Base-by-base conservation (phyloP, 1,140 invertebrate species). In the Eriosoma lanigerum region DNA sequence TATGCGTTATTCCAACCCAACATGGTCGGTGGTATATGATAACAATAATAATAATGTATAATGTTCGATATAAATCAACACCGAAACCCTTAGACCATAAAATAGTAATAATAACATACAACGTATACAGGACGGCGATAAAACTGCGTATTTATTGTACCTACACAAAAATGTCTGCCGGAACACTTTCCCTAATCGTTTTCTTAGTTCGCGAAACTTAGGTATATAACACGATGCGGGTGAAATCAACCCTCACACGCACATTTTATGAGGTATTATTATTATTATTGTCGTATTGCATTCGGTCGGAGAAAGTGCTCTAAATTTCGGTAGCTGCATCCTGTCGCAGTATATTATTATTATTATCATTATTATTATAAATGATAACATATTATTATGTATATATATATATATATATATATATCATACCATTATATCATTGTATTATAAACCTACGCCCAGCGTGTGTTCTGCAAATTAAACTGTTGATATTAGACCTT, bases 401-500 rank as follows among this genome's bases (percentile, higher is more conserved):
- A 3, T 29, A 17, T 32, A 62, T 10, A 62, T n/a, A n/a, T n/a
- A n/a, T n/a, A n/a, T n/a, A n/a, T n/a, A n/a, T n/a, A n/a, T n/a
- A n/a, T n/a, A n/a, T n/a, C n/a, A n/a, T n/a, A 38, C 32, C 32
- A 38, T 38, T 38, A 38, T 38, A 38, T 4, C 8, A 38, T 38
- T 38, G n/a, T 64, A n/a, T 38, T 29, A 9, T 38, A 1, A 15
- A 32, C 60, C 13, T 26, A 29, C 17, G 29, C 64, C 15, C 66
- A 70, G 46, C 68, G 68, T 72, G 68, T 15, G 24, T 26, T 48
- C 66, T 26, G 13, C 62, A 64, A 64, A 70, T 70, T 70, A 70
- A 70, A 70, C 66, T 70, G 66, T 70, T 70, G 66, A 70, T 70
- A 70, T 70, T 70, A 19, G 66, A 70, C 66, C 66, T 70, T 50